Evolutionary conservation across 1,140 invertebrate species (phyloP).

Genomic region (Rhyacophila brunnea): DNA sequence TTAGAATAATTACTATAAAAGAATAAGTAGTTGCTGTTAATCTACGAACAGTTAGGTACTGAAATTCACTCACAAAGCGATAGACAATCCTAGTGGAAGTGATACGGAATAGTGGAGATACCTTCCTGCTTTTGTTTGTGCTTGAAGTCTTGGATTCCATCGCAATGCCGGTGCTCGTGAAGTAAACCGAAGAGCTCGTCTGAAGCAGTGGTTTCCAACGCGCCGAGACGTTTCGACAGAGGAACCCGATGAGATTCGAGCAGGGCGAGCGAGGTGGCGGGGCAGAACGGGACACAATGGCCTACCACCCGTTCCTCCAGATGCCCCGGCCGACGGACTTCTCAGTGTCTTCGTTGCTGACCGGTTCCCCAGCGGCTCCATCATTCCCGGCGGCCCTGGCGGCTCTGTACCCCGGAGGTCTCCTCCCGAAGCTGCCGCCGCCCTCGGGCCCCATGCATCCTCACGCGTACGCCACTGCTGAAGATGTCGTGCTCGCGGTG

Average conservation of each 20-base stretch:
- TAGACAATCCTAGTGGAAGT: too few relatives aligned
- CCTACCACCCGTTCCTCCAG: slow-evolving; percentile 69
- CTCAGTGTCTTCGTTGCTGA: slow-evolving; percentile 84
- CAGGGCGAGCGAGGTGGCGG: slow-evolving; percentile 61
- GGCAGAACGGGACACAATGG: slow-evolving; percentile 62
- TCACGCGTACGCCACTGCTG: slow-evolving; percentile 67
- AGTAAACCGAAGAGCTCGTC: neutral
- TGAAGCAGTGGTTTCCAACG: neutral
- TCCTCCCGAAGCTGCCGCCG: slow-evolving; percentile 45
- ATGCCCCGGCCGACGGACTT: slow-evolving; percentile 85
- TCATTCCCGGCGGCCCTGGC: slow-evolving; percentile 66
- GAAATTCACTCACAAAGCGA: too few relatives aligned
- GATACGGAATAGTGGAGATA: too few relatives aligned
- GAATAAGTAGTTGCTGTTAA: too few relatives aligned
- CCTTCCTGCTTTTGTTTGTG: too few relatives aligned
- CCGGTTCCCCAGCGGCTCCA: slow-evolving; percentile 56
- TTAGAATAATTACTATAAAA: too few relatives aligned
- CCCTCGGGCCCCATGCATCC: slow-evolving; percentile 57
- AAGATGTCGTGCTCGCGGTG: slow-evolving; percentile 70
- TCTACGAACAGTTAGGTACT: too few relatives aligned
- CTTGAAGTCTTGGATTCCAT: too few relatives aligned
- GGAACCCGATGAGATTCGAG: slow-evolving; percentile 48
- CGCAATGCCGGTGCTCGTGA: too few relatives aligned
- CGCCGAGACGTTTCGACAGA: neutral
- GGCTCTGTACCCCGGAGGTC: slow-evolving; percentile 51